phyloP scores from a whole-genome alignment of 2,113 vertebrate species.

The Microcebus ravelobensis region DNA sequence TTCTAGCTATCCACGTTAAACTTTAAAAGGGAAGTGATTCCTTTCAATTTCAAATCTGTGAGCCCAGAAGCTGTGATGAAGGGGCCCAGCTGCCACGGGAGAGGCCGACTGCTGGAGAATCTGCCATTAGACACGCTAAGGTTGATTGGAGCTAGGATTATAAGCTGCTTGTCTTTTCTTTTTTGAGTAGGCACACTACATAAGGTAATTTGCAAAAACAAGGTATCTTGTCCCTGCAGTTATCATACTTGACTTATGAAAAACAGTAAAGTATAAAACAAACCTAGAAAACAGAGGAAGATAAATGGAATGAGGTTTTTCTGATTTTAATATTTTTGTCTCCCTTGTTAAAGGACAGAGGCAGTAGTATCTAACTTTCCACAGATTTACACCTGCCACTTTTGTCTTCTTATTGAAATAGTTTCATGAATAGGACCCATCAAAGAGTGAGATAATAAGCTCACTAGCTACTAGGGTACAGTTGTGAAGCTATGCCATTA shows the following conservation, averaged over 20 bases:
- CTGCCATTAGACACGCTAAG: background rate
- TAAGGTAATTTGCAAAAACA: background rate
- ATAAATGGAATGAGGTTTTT: background rate
- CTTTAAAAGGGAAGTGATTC: background rate
- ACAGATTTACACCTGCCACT: background rate
- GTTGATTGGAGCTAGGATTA: background rate
- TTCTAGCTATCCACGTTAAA: background rate
- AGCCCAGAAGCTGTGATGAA: background rate
- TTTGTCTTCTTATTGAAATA: background rate
- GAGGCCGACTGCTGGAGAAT: background rate
- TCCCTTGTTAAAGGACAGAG: background rate
- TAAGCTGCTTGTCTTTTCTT: background rate
- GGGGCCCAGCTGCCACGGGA: rapidly evolving
- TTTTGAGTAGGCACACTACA: background rate
- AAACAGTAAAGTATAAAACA: background rate
- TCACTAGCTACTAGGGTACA: background rate
- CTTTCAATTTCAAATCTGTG: background rate
- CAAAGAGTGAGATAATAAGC: background rate
- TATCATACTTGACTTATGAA: background rate
- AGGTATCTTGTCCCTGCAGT: background rate
- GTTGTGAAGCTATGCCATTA: background rate
- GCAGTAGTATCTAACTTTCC: background rate
- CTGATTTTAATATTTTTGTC: background rate
- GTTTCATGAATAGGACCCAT: background rate
- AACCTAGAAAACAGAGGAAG: background rate